Evolutionary conservation across 2,113 vertebrate species (phyloP).

Genomic region (Callipepla squamata): DNA sequence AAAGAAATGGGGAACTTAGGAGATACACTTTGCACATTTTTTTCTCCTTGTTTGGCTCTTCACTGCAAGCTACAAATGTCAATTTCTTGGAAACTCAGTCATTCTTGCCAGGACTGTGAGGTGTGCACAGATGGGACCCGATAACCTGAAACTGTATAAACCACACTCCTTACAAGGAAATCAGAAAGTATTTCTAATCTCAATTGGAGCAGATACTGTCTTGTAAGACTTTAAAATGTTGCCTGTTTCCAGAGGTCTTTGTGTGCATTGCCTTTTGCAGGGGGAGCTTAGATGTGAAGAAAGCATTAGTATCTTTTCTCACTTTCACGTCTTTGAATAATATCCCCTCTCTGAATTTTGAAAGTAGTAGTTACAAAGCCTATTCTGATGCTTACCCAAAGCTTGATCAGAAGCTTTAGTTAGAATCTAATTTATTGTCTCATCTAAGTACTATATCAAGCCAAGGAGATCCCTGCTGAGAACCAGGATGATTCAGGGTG

Average conservation of each 20-base stretch:
- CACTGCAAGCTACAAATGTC: background rate
- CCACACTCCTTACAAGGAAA: background rate
- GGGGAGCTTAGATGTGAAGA: background rate
- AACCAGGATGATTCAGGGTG: background rate
- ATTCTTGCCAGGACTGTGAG: background rate
- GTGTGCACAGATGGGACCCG: background rate
- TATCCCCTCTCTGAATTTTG: background rate
- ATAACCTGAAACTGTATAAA: background rate
- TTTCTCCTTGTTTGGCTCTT: background rate
- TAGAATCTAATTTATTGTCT: slow-evolving; percentile 7
- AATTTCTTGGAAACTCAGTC: background rate
- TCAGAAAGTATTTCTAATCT: background rate
- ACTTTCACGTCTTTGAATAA: background rate
- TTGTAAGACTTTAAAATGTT: background rate
- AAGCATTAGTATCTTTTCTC: background rate
- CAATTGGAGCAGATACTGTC: background rate
- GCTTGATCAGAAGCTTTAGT: background rate
- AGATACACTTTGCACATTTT: background rate
- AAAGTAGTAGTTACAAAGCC: background rate
- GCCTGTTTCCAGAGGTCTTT: background rate
- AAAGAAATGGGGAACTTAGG: background rate
- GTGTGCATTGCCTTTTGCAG: background rate
- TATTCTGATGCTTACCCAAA: background rate
- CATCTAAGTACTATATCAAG: background rate
- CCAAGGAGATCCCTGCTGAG: background rate